Evolutionary conservation across 2,113 vertebrate species (phyloP).

Genomic region (Pelecanoides urinatrix): DNA sequence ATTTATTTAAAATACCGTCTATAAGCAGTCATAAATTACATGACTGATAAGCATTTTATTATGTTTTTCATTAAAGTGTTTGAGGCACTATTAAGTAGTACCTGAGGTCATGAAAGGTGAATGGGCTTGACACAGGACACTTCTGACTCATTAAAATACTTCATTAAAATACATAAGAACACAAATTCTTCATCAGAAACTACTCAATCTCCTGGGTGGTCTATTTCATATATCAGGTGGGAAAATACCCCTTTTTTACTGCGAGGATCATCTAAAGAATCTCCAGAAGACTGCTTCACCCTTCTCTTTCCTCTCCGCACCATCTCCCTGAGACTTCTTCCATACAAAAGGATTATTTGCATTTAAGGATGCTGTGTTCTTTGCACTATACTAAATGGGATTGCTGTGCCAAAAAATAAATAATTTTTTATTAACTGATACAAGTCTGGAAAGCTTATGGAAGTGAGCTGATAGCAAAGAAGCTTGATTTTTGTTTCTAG

Average conservation of each 20-base stretch:
- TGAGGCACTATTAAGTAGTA: not conserved
- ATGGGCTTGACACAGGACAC: not conserved
- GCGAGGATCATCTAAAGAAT: not conserved
- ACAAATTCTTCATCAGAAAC: not conserved
- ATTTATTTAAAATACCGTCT: not conserved
- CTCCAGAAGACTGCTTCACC: not conserved
- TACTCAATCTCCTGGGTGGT: fast-evolving
- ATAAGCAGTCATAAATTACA: not conserved
- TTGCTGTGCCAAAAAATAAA: not conserved
- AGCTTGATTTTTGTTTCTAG: not conserved
- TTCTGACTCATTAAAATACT: not conserved
- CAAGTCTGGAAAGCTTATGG: not conserved
- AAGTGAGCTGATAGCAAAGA: not conserved
- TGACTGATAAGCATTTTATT: not conserved
- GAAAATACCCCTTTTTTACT: not conserved
- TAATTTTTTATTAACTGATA: not conserved
- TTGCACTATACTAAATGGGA: not conserved
- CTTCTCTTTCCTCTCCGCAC: not conserved
- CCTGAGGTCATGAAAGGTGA: not conserved
- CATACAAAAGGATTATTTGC: not conserved
- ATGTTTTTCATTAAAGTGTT: not conserved
- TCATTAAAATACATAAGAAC: not conserved
- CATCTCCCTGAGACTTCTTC: not conserved
- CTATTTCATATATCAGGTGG: not conserved
- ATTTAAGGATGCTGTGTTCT: not conserved